phyloP scores from a whole-genome alignment of 2,888 invertebrate species.

The Euclidia mi region DNA sequence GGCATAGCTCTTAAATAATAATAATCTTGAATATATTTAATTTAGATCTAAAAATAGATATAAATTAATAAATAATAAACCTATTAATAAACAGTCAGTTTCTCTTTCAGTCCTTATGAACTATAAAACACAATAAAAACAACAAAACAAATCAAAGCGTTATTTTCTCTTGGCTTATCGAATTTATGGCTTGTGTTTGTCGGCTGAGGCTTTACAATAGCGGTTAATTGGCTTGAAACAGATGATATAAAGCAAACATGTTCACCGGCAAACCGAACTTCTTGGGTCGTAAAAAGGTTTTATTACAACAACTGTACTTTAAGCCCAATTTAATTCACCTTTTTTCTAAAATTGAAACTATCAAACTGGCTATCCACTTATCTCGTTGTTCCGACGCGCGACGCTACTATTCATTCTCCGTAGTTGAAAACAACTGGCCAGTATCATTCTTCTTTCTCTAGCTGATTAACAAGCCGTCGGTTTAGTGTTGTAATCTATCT shows the following conservation, averaged over 20 bases:
- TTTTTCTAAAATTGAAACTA: constrained; percentile 3
- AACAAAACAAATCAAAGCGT: not conserved
- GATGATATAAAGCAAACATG: constrained; percentile 29
- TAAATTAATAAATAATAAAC: no score
- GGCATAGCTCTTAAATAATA: no score
- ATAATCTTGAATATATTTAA: no score
- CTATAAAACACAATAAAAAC: no score
- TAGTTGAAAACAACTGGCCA: no score
- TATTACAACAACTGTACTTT: constrained; percentile 31
- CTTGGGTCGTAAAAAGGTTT: constrained; percentile 40
- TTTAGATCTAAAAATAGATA: no score
- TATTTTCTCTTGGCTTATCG: not conserved
- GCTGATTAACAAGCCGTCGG: not conserved
- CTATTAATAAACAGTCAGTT: no score
- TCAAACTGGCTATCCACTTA: not conserved
- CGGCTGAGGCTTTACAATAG: constrained; percentile 1
- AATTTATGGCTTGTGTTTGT: constrained; percentile 6
- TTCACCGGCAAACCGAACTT: constrained; percentile 22
- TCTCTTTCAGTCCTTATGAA: no score
- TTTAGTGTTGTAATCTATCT: constrained; percentile 11
- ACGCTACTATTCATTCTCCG: not conserved
- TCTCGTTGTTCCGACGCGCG: not conserved
- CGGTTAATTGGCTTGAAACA: constrained; percentile 15
- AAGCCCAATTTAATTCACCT: constrained; percentile 16
- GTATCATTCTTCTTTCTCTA: not conserved